Percentiles rank a stretch among this genome's conserved stretches.
phyloP scores from a whole-genome alignment of 1,140 invertebrate species.

The Ericerus pela region DNA sequence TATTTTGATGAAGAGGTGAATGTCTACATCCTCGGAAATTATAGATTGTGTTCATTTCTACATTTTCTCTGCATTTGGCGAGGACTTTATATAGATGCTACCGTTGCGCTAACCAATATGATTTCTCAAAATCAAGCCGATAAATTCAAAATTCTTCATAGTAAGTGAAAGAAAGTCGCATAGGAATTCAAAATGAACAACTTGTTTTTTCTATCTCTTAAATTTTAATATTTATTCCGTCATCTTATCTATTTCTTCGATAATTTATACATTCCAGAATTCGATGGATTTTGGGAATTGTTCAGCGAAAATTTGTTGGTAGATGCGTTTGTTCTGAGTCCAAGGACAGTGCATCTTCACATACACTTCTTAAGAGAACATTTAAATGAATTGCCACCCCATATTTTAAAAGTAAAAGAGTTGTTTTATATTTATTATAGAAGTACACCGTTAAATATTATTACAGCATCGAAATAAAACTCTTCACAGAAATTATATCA shows the following conservation, averaged over 20 bases:
- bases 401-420: conserved; percentile 5
- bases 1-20: conserved; percentile 2
- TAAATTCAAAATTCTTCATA: neutral
- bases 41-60: neutral
- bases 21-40: conserved; percentile 2
- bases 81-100: neutral
- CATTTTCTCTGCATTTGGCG: neutral
- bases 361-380: neutral
- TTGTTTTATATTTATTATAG: no score
- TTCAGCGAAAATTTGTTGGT: neutral
- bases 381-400: neutral
- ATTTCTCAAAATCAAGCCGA: neutral
- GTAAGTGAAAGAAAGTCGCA: neutral
- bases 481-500: neutral
- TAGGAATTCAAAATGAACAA: neutral
- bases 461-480: no score
- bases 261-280: neutral
- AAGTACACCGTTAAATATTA: no score
- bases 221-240: neutral
- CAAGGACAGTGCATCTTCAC: neutral
- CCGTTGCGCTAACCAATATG: neutral
- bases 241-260: neutral
- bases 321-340: conserved; percentile 2
- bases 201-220: no score
- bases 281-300: conserved; percentile 2